phyloP scores from a whole-genome alignment of 64 coral and sea anemone species.

The Stylophora pistillata region DNA sequence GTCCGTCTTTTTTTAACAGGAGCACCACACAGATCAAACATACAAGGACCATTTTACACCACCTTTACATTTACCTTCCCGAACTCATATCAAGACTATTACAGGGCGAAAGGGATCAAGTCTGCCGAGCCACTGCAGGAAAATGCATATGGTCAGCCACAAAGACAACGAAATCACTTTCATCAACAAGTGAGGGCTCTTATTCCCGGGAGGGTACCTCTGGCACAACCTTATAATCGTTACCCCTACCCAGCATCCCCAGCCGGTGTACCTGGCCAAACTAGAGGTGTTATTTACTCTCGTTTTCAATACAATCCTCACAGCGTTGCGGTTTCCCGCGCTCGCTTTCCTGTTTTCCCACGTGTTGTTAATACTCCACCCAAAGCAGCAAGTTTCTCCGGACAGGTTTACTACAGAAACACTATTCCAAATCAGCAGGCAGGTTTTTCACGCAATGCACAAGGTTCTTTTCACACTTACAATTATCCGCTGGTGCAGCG shows the following conservation, averaged over 20 bases:
- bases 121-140: slow-evolving; percentile 1
- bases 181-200: slow-evolving; percentile 41
- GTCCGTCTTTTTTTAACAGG: neutral
- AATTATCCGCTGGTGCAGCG: neutral
- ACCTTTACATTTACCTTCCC: neutral
- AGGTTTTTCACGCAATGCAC: neutral
- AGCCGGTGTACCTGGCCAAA: neutral
- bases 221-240: neutral
- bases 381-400: neutral
- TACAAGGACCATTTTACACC: slow-evolving; percentile 1
- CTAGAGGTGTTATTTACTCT: neutral
- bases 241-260: neutral
- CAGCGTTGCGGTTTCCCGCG: neutral
- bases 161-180: slow-evolving; percentile 36
- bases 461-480: neutral
- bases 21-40: slow-evolving; percentile 6
- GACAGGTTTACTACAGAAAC: slow-evolving; percentile 17
- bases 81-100: neutral
- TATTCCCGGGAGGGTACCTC: slow-evolving; percentile 16
- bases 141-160: slow-evolving; percentile 12
- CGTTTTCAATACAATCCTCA: neutral
- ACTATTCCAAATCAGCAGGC: slow-evolving; percentile 3
- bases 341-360: neutral
- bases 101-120: neutral
- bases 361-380: neutral